phyloP scores from a whole-genome alignment of 2,888 invertebrate genomes.

The Asteroscopus sphinx region DNA sequence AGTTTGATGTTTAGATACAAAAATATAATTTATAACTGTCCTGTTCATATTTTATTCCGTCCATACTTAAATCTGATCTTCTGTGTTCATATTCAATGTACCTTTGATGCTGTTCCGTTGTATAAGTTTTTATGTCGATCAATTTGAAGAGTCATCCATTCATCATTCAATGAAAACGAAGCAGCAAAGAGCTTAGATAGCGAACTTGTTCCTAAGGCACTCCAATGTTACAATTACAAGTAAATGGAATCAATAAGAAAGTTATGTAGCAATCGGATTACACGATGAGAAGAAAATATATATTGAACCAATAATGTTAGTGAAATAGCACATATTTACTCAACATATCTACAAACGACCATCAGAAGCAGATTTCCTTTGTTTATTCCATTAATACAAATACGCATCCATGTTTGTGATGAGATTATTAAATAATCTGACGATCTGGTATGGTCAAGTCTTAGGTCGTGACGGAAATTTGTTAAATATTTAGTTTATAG shows the following conservation, averaged over 20 bases:
- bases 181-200: neutral
- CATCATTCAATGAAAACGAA: conserved; percentile 11
- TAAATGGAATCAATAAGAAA: conserved; percentile 26
- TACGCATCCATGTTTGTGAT: conserved; percentile 26
- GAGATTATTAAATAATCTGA: conserved; percentile 9
- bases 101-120: neutral
- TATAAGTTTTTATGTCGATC: neutral
- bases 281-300: conserved; percentile 17
- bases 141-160: conserved; percentile 2
- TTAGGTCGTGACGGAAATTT: conserved; percentile 8
- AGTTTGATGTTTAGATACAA: conserved; percentile 14
- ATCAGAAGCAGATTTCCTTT: conserved; percentile 15
- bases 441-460: neutral
- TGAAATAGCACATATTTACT: conserved; percentile 28
- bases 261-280: conserved; percentile 32
- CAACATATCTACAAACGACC: conserved; percentile 7
- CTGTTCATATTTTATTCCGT: neutral
- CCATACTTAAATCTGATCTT: neutral
- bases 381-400: conserved; percentile 13
- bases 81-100: neutral
- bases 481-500: conserved; percentile 22
- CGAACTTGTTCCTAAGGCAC: conserved; percentile 3
- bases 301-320: conserved; percentile 23
- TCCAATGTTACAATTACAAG: conserved; percentile 19
- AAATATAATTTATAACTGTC: conserved; percentile 8